Conservation (phyloP, 2,888 invertebrate genomes). For the Entomobrya multifasciata region DNA sequence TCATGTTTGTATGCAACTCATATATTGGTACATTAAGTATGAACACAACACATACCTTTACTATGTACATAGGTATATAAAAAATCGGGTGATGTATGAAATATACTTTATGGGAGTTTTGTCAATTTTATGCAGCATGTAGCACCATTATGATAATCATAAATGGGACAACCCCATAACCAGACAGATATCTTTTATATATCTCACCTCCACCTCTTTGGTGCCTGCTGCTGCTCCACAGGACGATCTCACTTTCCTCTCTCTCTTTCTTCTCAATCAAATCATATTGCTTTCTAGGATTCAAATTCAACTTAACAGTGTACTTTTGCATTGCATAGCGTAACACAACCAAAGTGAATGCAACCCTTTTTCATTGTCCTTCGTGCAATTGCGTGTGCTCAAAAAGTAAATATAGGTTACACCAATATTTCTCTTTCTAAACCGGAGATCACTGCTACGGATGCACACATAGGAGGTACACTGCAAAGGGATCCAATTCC, state of each 20-base stretch:
- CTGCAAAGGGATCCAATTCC: slow-evolving; percentile 50
- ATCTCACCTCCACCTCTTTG: slow-evolving; percentile 39
- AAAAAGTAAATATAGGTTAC: slow-evolving; percentile 79
- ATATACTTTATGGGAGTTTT: slow-evolving; percentile 62
- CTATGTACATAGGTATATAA: slow-evolving; percentile 55
- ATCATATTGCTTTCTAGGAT: slow-evolving; percentile 27
- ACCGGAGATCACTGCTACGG: slow-evolving; percentile 62
- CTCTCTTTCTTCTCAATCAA: not conserved
- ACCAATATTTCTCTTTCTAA: slow-evolving; percentile 74
- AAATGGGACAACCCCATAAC: not conserved
- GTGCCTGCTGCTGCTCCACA: slow-evolving; percentile 25
- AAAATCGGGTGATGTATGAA: not conserved
- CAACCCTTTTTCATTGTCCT: slow-evolving; percentile 76
- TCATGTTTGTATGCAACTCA: slow-evolving; percentile 41
- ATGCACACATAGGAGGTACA: slow-evolving; percentile 61
- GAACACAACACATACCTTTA: not conserved
- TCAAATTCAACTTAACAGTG: slow-evolving; percentile 31
- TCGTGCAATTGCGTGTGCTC: slow-evolving; percentile 79
- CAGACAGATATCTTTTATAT: slow-evolving; percentile 46
- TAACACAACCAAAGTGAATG: slow-evolving; percentile 64
- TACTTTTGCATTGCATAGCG: slow-evolving; percentile 31
- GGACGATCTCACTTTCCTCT: slow-evolving; percentile 50
- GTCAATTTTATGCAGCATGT: not conserved
- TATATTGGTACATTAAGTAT: not conserved
- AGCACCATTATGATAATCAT: slow-evolving; percentile 30